Base-by-base conservation (phyloP, 2,888 invertebrate genomes). In the Xanthostigma xanthostigma region DNA sequence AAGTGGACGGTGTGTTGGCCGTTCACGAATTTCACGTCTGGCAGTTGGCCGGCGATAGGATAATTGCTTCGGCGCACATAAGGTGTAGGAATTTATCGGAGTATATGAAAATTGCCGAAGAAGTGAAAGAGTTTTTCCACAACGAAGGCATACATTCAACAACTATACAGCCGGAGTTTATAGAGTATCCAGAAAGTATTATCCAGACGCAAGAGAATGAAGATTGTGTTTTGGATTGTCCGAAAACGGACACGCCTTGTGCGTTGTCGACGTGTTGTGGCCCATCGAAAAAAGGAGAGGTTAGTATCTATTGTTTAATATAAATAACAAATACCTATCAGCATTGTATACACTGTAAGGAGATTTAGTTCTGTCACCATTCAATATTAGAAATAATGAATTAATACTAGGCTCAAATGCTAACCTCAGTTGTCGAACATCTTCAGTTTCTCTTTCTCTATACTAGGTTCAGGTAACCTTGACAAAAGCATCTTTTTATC, bases 1-100 rank as follows among this genome's bases (percentile, higher is more conserved):
- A 90, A 62, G 88, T 96, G 33, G 92, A 94, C 60, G 96, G 96
- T 0, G 92, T 96, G 17, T 67, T 94, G 48, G 95, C 93, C 0
- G 93, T 97, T 2, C 96, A 97, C 62, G 96, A 97, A 68, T 94
- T 97, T 64, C 96, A 97, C 65, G 91, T 97, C 9, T 97, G 97
- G 97, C 96, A 96, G 70, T 71, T 97, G 57, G 92, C 95, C 37
- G 95, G 95, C 0, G 93, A 94, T 67, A 78, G 94, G 55, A 95
- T 96, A 55, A 95, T 97, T 56, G 96, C 96, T 46, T 94, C 95
- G 11, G 95, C 95, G 6, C 96, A 97, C 64, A 93, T 97, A 62
- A 82, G 89, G 84, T 95, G 94, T 72, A 81, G 89, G 58, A 95
- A 94, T 69, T 70, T 95, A 49, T 85, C 88, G 0, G 95, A 96